Conservation (phyloP, 2,797 vertebrate species). For the Galagoides demidoff region DNA sequence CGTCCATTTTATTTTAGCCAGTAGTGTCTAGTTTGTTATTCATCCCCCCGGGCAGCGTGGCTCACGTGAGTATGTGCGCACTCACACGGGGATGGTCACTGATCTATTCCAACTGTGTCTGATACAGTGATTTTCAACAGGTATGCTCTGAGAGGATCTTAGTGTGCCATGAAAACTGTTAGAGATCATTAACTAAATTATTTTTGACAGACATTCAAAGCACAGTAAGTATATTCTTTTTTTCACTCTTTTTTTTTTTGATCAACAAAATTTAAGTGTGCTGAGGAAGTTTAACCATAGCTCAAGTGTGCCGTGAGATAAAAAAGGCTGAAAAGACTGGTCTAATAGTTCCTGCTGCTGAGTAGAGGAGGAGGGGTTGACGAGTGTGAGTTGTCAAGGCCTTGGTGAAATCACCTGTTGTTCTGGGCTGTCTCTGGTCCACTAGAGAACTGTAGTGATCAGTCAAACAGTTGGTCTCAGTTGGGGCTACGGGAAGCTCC, state of each 20-base stretch:
- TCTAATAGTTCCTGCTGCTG: background rate
- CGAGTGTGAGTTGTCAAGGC: background rate
- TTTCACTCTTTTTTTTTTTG: no score
- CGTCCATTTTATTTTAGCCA: background rate
- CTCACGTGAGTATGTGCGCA: fast-evolving
- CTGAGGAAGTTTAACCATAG: no score
- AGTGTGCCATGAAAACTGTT: no score
- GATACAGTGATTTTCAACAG: background rate
- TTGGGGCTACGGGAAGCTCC: background rate
- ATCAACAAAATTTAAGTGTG: no score
- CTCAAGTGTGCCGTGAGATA: no score
- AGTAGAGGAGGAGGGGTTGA: background rate
- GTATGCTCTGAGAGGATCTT: no score
- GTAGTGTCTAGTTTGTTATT: background rate
- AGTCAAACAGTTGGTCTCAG: background rate
- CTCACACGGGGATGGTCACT: background rate
- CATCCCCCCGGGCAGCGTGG: background rate
- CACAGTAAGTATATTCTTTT: no score
- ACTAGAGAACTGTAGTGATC: background rate
- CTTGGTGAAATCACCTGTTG: background rate
- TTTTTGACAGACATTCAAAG: no score
- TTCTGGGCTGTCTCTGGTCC: background rate
- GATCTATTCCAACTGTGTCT: background rate
- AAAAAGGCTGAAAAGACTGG: no score
- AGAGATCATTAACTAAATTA: no score